Percentiles rank a stretch among this genome's conserved stretches.
These are phyloP conservation scores for Scaptomyza hsui DNA, from an alignment of 1,140 invertebrate species.

Conservation along the genomic window DNA sequence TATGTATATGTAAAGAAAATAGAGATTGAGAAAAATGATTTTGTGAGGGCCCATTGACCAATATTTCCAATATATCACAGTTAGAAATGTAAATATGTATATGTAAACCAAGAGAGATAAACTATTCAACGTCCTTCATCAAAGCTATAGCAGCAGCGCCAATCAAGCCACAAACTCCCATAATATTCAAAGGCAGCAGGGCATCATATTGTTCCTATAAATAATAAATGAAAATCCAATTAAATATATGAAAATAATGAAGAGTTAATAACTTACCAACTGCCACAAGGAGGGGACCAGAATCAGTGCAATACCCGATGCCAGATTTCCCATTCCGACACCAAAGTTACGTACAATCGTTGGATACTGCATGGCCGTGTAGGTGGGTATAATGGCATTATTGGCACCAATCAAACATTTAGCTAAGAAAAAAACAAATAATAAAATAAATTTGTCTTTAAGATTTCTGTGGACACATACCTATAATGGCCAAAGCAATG, in stretches of 20 bases:
- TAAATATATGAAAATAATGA: background rate
- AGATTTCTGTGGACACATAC: constrained; percentile 39
- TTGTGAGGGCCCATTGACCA: constrained; percentile 43
- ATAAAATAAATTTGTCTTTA: background rate
- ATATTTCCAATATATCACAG: constrained; percentile 72
- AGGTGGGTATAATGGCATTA: constrained; percentile 89
- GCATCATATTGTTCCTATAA: constrained; percentile 84
- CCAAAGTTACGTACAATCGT: constrained; percentile 89
- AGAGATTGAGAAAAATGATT: constrained; percentile 44
- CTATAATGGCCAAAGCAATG: constrained; percentile 86
- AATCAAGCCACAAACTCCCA: constrained; percentile 86
- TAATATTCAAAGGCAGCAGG: constrained; percentile 86
- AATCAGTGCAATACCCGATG: constrained; percentile 89
- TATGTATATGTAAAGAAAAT: constrained; percentile 42
- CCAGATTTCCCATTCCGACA: constrained; percentile 88
- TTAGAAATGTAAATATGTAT: constrained; percentile 39
- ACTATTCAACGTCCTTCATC: constrained; percentile 70
- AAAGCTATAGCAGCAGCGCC: constrained; percentile 87
- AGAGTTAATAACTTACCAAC: constrained; percentile 85
- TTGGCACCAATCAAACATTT: constrained; percentile 89
- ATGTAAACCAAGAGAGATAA: constrained; percentile 6
- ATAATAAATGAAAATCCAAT: background rate
- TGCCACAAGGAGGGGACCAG: constrained; percentile 89
- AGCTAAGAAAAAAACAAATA: constrained; percentile 63
- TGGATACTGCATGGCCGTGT: constrained; percentile 89